Evolutionary conservation across 2,888 invertebrate genomes (phyloP).

Genomic region (Tenthredo livida): DNA sequence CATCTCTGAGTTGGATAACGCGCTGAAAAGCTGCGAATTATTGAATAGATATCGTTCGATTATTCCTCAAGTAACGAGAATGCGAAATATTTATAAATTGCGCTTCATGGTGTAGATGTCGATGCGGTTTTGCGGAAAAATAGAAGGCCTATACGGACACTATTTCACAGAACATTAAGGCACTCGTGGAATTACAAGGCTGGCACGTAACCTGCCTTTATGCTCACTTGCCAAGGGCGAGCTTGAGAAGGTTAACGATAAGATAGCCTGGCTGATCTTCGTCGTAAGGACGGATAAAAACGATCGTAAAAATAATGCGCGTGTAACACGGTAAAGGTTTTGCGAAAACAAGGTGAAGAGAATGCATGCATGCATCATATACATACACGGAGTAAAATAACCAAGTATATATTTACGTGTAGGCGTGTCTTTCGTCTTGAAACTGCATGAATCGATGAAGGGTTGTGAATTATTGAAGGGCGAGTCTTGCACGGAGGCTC

Average conservation of each 20-base stretch:
- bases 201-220: conserved; percentile 1
- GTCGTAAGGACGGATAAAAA: conserved; percentile 25
- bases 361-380: background rate
- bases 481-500: background rate
- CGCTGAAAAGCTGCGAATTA: background rate
- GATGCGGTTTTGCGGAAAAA: background rate
- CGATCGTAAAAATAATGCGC: conserved; percentile 36
- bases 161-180: background rate
- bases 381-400: background rate
- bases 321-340: conserved; percentile 9
- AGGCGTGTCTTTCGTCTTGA: conserved; percentile 15
- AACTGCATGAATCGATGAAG: background rate
- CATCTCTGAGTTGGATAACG: background rate
- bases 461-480: background rate
- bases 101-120: background rate
- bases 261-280: conserved; percentile 19
- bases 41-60: background rate
- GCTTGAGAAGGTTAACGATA: conserved; percentile 10
- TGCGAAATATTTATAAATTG: too few relatives aligned
- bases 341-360: conserved; percentile 13
- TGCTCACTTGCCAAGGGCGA: conserved; percentile 5
- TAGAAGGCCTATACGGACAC: background rate
- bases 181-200: conserved; percentile 16
- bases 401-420: background rate
- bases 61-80: background rate